Evolutionary conservation across 1,140 invertebrate species (phyloP).

Genomic region (Philopotamus ludificatus): DNA sequence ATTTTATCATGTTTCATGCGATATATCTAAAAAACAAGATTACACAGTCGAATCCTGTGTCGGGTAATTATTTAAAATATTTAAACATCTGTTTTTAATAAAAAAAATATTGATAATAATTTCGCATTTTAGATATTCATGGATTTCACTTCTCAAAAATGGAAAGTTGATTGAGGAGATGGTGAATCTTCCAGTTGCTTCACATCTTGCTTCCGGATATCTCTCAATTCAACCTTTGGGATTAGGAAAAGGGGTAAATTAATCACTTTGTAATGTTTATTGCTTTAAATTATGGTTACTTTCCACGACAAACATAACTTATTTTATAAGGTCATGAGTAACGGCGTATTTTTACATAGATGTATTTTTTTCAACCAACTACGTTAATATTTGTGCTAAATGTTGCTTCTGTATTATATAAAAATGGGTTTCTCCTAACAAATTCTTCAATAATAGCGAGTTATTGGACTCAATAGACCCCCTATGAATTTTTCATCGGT

Average conservation of each 20-base stretch:
- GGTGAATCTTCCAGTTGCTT: conserved; percentile 78
- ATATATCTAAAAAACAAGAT: conserved; percentile 79
- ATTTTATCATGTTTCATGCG: conserved; percentile 86
- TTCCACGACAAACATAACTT: background rate
- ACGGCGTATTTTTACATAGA: too few relatives aligned
- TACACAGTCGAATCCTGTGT: conserved; percentile 80
- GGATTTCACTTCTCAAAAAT: conserved; percentile 81
- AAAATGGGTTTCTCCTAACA: too few relatives aligned
- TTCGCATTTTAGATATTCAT: conserved; percentile 65
- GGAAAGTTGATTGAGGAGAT: conserved; percentile 79
- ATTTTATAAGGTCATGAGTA: too few relatives aligned
- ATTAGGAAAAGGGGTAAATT: conserved; percentile 83
- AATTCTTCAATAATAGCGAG: too few relatives aligned
- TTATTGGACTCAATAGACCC: too few relatives aligned
- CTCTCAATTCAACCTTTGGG: conserved; percentile 85
- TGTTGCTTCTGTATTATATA: too few relatives aligned
- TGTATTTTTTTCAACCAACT: too few relatives aligned
- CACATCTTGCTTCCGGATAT: conserved; percentile 82
- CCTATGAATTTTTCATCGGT: too few relatives aligned
- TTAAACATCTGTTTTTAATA: background rate
- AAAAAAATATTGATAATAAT: background rate
- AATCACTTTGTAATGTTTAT: conserved; percentile 22
- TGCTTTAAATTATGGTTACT: conserved; percentile 5
- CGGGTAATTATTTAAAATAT: conserved; percentile 55
- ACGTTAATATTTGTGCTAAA: too few relatives aligned